Base-by-base conservation (phyloP, 1,140 invertebrate genomes). In the Aphis gossypii region DNA sequence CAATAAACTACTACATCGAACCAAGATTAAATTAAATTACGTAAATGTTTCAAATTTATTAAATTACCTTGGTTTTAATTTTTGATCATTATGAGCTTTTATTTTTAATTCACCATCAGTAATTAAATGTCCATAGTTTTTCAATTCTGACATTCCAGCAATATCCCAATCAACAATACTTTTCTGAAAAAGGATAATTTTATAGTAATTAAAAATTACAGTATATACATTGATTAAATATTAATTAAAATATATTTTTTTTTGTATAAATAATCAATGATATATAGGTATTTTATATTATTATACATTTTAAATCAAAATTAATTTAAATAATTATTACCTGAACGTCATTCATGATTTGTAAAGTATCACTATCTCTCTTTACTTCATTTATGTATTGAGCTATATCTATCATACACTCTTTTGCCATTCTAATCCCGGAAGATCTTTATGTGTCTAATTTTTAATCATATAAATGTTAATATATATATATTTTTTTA, bases 381-480 rank as follows among this genome's bases (percentile, higher is more conserved):
- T 99, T 99, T n/a, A 99, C 98, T 96, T 99, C 99, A 95, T 99
- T 99, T 94, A 99, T 99, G 95, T 98, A 99, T 94, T 98, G 97
- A 25, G 99, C 98, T 51, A 99, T 97, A 95, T 99, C 99, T 94
- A 98, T 97, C 99, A 99, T 99, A 48, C 98, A 97, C 95, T 99
- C 98, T 94, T 98, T 97, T n/a, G 99, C 98, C 97, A 96, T 94
- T 97, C 97, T 92, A 99, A 95, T 30, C 97, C 97, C 25, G 97
- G 96, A 95, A 97, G 97, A 94, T 99, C 98, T 93, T 98, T 98
- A 94, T 97, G 97, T 94, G 96, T 96, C 97, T 97, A 95, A 94
- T 84, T 83, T 51, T 35, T 38, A 35, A 38, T 83, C 7, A 35
- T 7, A 83, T 51, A 51, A 51, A 51, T 51, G 18, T 38, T 21